A percentile compares a stretch with the other conserved stretches of the same genome.
Conservation (phyloP, 2,113 vertebrate genomes). For the Reinhardtius hippoglossoides region DNA sequence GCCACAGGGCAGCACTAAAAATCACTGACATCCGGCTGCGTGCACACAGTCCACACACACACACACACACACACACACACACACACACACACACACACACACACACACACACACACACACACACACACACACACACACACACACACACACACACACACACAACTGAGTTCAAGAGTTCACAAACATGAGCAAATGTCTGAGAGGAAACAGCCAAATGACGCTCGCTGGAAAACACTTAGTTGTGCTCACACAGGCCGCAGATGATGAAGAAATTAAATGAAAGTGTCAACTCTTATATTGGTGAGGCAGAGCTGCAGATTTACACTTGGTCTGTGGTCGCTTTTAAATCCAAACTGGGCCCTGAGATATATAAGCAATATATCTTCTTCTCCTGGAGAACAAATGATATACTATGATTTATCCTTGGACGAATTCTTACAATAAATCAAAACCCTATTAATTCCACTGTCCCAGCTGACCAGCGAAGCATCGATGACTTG, state of each 20-base stretch:
- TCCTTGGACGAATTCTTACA: background rate
- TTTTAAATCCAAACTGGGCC: background rate
- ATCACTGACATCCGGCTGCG: conserved; percentile 4
- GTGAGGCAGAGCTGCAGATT: background rate
- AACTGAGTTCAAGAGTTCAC: background rate
- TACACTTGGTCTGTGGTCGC: background rate
- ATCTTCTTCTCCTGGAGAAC: background rate
- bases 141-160: conserved; percentile 12
- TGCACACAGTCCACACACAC: background rate
- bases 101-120: background rate
- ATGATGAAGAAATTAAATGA: background rate
- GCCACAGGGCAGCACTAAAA: conserved; percentile 15
- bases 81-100: conserved; percentile 7
- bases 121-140: conserved; percentile 7
- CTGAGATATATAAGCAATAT: background rate
- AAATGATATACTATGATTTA: background rate
- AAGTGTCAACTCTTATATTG: background rate
- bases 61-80: background rate
- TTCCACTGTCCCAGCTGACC: background rate
- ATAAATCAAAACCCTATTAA: background rate
- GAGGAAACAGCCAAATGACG: background rate
- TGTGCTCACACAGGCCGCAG: background rate
- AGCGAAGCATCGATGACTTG: background rate
- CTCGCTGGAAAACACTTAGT: too few species aligned
- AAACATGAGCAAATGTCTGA: conserved; percentile 40